A percentile compares a stretch with the other conserved stretches of the same genome.
Conservation (phyloP, 2,113 vertebrate species). For the Pluvialis apricaria region DNA sequence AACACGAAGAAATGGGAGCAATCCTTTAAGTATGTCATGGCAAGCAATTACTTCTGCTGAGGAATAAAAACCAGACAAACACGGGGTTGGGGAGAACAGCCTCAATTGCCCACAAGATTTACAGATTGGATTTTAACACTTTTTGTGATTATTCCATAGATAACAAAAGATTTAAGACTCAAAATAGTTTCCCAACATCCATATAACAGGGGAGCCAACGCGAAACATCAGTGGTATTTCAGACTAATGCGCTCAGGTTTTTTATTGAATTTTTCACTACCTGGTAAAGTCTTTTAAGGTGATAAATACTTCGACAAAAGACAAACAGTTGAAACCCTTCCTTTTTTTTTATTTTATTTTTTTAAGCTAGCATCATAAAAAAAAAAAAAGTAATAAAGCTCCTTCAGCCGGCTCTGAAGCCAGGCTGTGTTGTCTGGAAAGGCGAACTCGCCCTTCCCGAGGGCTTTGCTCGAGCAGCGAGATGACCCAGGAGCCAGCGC, state of each 20-base stretch:
- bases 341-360: not conserved
- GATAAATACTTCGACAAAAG: not conserved
- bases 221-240: not conserved
- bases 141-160: not conserved
- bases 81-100: not conserved
- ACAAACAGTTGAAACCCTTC: not conserved
- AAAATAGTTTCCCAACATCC: not conserved
- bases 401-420: not conserved
- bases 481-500: fast-evolving
- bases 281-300: not conserved
- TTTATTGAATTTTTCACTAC: not conserved
- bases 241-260: not conserved
- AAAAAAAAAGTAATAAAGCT: not conserved
- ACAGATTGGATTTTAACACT: not conserved
- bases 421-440: not conserved
- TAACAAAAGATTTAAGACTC: not conserved
- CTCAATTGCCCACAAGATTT: not conserved
- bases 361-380: not conserved
- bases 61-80: not conserved
- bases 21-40: not conserved
- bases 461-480: not conserved
- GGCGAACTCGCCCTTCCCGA: not conserved
- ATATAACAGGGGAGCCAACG: not conserved
- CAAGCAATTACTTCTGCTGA: not conserved
- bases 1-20: not conserved